These are phyloP conservation scores for Aldabrachelys gigantea DNA, from an alignment of 2,113 vertebrate genomes.

Conservation along the genomic window DNA sequence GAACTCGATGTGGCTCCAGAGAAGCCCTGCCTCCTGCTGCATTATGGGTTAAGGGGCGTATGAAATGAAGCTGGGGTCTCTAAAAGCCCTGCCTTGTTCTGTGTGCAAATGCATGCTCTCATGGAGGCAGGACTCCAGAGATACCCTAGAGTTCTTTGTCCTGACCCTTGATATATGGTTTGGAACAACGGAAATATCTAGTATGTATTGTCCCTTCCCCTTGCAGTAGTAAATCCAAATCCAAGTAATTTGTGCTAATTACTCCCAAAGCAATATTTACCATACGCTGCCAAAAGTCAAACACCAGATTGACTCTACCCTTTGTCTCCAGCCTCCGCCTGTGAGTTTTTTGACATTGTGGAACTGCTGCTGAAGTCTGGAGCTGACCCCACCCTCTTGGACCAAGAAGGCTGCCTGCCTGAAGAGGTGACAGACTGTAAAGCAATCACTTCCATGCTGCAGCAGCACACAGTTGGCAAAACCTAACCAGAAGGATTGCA, in stretches of 20 bases:
- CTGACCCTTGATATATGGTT: too few relatives aligned
- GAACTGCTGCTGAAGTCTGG: conserved; percentile 90
- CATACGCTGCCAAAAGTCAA: not conserved
- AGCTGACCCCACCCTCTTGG: conserved; percentile 89
- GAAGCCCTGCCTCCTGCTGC: not conserved
- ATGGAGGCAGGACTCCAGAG: not conserved
- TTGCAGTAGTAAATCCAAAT: not conserved
- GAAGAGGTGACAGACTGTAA: conserved; percentile 93
- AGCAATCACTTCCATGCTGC: conserved; percentile 85
- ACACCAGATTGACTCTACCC: not conserved
- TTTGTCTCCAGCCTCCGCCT: conserved; percentile 87
- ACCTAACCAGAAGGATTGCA: conserved; percentile 7
- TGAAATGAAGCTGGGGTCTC: not conserved
- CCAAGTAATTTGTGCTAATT: not conserved
- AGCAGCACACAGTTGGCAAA: conserved; percentile 73
- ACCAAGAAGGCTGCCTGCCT: conserved; percentile 92
- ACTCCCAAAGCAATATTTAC: fast-evolving
- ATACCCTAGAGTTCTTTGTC: not conserved
- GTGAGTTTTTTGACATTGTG: conserved; percentile 95
- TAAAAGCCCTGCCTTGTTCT: not conserved
- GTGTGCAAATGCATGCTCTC: not conserved
- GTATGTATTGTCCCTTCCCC: not conserved
- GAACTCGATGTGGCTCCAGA: not conserved
- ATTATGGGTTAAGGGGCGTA: not conserved
- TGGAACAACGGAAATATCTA: not conserved